Evolutionary conservation across 2,113 vertebrate species (phyloP).

Genomic region (Solea solea): DNA sequence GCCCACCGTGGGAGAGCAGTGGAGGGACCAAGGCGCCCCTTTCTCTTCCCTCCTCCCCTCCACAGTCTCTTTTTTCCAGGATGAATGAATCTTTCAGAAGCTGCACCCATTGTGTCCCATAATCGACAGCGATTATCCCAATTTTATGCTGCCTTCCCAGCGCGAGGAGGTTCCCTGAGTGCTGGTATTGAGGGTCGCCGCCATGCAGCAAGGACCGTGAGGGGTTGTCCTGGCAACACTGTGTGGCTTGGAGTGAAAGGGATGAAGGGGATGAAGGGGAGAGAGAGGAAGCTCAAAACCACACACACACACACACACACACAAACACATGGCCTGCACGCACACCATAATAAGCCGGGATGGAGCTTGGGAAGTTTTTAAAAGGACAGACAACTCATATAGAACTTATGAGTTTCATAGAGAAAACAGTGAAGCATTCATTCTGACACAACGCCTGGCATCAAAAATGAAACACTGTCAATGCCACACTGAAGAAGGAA

Average conservation of each 20-base stretch:
- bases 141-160: conserved; percentile 84
- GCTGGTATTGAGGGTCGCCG: conserved; percentile 74
- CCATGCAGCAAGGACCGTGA: conserved; percentile 72
- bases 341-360: conserved; percentile 28
- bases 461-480: conserved; percentile 14
- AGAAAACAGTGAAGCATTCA: neutral
- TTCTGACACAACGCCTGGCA: neutral
- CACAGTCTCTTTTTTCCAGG: conserved; percentile 72
- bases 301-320: conserved; percentile 49
- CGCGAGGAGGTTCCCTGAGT: conserved; percentile 77
- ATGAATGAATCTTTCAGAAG: conserved; percentile 86
- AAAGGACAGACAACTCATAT: conserved; percentile 6
- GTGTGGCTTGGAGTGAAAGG: conserved; percentile 62
- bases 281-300: conserved; percentile 66
- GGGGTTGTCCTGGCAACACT: conserved; percentile 83
- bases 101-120: conserved; percentile 79
- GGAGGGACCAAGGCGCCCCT: conserved; percentile 74
- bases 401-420: neutral
- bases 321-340: conserved; percentile 38
- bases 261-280: conserved; percentile 69
- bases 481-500: too few species aligned
- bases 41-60: conserved; percentile 58
- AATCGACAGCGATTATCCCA: conserved; percentile 84
- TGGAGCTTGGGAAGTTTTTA: conserved; percentile 20
- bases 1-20: conserved; percentile 85